Evolutionary conservation across 2,888 invertebrate species (phyloP), one percentile per base, ranked within the genome.

Genomic region (Pammene fasciana): DNA sequence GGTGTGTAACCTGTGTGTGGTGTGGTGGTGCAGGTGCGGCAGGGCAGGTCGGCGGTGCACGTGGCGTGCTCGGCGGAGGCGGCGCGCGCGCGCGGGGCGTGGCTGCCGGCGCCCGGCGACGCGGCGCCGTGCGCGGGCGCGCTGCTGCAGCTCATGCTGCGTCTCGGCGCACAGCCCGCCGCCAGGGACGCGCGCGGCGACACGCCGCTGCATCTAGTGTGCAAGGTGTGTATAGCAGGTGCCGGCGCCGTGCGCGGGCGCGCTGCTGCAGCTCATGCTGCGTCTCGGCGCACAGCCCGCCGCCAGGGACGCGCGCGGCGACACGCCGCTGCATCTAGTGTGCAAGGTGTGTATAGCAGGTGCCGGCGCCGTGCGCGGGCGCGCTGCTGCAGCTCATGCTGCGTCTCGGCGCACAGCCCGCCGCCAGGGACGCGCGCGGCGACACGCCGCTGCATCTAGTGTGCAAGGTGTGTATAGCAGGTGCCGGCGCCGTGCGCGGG

Each of bases 151-250:
- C 94, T 96, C 56, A 86, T 97, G 73, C 87, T 97, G 72, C 94
- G 94, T 78, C 96, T 97, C 34, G 98, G 98, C 11, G 97, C 97
- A 0, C 94, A 96, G 87, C 95, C 96, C 0, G 96, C 96, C 86
- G 95, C 95, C 0, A 87, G 94, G 2, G 98, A 99, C 87, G 95
- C 95, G 65, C 95, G 95, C 68, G 97, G 97, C 18, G 97, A 98
- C 89, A 97, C 97, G 18, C 96, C 98, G 11, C 93, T 99, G 61
- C 98, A 98, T 85, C 93, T 98, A 71, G 96, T 96, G 0, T 97
- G 97, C 72, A 94, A 95, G 86, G 95, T 95, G 38, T 38, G 38
- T 38, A 38, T 9, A 38, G 38, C 9, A 9, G 38, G 8, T 38
- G 38, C 38, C 18, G 46, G 13, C 36, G 14, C 56, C 38, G 38